These are phyloP conservation scores for Papilio machaon DNA, from an alignment of 1,140 invertebrate species.

Conservation along the genomic window DNA sequence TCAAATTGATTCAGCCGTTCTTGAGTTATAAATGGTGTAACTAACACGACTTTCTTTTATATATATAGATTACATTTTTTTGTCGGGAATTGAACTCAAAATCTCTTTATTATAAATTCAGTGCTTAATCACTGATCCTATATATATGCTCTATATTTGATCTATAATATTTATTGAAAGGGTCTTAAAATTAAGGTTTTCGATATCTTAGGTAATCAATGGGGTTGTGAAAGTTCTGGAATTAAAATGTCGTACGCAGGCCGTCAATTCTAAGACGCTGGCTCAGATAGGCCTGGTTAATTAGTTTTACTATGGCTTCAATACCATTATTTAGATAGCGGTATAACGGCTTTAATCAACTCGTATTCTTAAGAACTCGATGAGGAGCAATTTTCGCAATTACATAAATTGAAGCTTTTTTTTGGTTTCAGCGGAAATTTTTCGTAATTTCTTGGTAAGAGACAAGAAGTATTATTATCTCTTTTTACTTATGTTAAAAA, in stretches of 20 bases:
- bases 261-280: not conserved
- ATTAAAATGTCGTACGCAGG: not conserved
- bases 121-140: too few relatives aligned
- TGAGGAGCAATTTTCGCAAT: constrained; percentile 1
- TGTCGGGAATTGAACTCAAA: too few relatives aligned
- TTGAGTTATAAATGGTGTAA: too few relatives aligned
- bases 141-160: not conserved
- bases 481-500: too few relatives aligned
- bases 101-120: too few relatives aligned
- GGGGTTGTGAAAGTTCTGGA: not conserved
- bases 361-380: not conserved
- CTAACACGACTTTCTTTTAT: too few relatives aligned
- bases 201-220: not conserved
- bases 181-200: not conserved
- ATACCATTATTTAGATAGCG: not conserved
- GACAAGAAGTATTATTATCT: too few relatives aligned
- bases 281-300: not conserved
- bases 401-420: not conserved
- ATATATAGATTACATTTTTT: too few relatives aligned
- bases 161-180: not conserved
- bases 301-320: constrained; percentile 20
- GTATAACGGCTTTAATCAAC: constrained; percentile 7
- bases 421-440: not conserved
- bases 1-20: too few relatives aligned
- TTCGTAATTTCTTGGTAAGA: not conserved